Base-by-base conservation (phyloP, 2,113 vertebrate genomes). In the Chamaetylas fuelleborni region DNA sequence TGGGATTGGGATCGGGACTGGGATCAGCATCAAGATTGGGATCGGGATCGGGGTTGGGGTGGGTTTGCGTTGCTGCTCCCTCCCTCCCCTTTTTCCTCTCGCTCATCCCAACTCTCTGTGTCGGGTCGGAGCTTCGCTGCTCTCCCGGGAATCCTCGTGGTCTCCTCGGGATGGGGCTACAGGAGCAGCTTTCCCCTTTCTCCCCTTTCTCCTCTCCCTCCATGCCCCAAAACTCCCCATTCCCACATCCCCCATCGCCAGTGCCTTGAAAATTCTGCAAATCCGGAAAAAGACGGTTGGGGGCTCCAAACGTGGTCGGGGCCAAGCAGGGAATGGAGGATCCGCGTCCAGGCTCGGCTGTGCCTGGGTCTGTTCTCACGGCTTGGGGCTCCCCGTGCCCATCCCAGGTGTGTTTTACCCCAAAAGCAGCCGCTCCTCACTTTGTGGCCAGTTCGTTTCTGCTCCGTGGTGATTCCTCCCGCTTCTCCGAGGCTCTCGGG, bases 351-450 rank as follows among this genome's bases (percentile, higher is more conserved):
- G 1, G 11, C 10, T 18, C 4, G 28, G 60, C 69, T 13, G 2
- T 2, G 0, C 23, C 60, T 17, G 78, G 11, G 0, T 3, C 57
- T n/a, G 16, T 2, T 12, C 8, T 9, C 4, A 0, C 51, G 6
- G 28, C 12, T 4, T 19, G 58, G 38, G 20, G 65, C 69, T 77
- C 29, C 38, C 38, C 38, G 38, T 38, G 38, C 38, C 38, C 38
- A 38, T 38, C 56, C 77, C 14, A 0, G 17, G 22, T 2, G 16
- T 8, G 29, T 42, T 67, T 72, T 18, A 33, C 33, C 47, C 57
- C 43, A 5, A 33, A 36, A 20, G 50, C 14, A 22, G 57, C 50
- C 42, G 0, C 42, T 42, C 31, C 70, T 47, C 34, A 0, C 45
- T 33, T n/a, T 1, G 19, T 0, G 1, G 23, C 2, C 0, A 0